phyloP scores from a whole-genome alignment of 2,888 invertebrate species.

The Hydriomena furcata region DNA sequence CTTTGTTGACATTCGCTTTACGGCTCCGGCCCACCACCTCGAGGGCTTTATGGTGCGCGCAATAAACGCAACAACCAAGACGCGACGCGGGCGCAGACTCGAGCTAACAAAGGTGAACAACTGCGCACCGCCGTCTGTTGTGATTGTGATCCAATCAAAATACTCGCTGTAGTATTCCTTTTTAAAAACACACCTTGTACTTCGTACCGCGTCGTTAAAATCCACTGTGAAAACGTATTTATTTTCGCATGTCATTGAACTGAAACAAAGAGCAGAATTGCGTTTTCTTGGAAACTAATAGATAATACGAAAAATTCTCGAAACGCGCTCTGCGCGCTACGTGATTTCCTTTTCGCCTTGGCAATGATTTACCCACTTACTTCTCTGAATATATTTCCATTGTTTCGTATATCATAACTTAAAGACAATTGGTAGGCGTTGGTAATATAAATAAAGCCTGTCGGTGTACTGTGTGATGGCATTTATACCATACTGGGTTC shows the following conservation, averaged over 20 bases:
- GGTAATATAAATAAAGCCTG: conserved; percentile 68
- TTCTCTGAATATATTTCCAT: conserved; percentile 64
- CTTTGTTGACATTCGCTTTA: conserved; percentile 80
- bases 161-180: conserved; percentile 3
- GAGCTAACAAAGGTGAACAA: conserved; percentile 46
- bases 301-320: conserved; percentile 57
- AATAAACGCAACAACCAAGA: conserved; percentile 53
- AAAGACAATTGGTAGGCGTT: conserved; percentile 69
- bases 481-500: conserved; percentile 75
- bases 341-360: conserved; percentile 72
- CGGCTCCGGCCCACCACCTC: conserved; percentile 57
- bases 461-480: conserved; percentile 69
- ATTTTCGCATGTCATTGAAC: conserved; percentile 42
- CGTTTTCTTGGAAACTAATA: conserved; percentile 47
- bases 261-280: conserved; percentile 34
- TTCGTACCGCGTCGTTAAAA: conserved; percentile 15
- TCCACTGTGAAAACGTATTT: conserved; percentile 21
- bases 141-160: conserved; percentile 16
- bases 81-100: conserved; percentile 30
- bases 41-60: conserved; percentile 60
- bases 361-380: conserved; percentile 54
- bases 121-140: conserved; percentile 22
- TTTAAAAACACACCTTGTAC: not conserved
- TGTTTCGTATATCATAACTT: conserved; percentile 70
- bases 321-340: conserved; percentile 54